Base-by-base conservation (phyloP, 2,797 vertebrate genomes). In the Myotis pilosus region DNA sequence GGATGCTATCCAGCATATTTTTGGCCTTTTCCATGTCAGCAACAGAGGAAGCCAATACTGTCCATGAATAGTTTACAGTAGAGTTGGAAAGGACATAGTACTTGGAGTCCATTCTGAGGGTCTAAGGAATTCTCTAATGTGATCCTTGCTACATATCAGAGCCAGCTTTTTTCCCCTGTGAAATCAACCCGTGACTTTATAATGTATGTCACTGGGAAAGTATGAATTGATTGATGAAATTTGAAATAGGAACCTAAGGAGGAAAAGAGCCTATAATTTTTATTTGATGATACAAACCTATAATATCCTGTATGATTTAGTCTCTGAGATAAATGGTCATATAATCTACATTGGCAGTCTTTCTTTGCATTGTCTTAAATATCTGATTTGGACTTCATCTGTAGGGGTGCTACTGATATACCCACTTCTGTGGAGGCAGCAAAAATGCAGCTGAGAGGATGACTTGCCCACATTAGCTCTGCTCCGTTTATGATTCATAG, bases 61-160 rank as follows among this genome's bases (percentile, higher is more conserved):
- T 68, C 69, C 81, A 75, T 79, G 92, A 93, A 83, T 16, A 93
- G 33, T 92, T 92, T 94, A 89, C 68, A 90, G 94, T 92, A 86
- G 91, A 89, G 44, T 38, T 82, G 90, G 84, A 94, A 79, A 81
- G 49, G 74, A 41, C 33, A 66, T 0, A 92, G 76, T 62, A 79
- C 28, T 76, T 93, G 83, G 86, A 92, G 38, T 62, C 72, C 89
- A 79, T 64, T 86, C 62, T 81, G 69, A 95, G 47, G 74, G 25
- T 49, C 84, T 74, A 81, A 71, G 60, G 62, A 82, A 91, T 89
- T 60, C 66, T 89, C 81, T 72, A 81, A 51, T 81, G 72, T 72
- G 74, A 91, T 78, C 92, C 75, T 71, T 83, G 71, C 66, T 94
- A 51, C 33, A 86, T 83, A 10, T 69, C 55, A 81, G 72, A 91